Evolutionary conservation across 2,888 invertebrate genomes (phyloP), one percentile per base, ranked within the genome.

Genomic region (Thelaira solivaga): DNA sequence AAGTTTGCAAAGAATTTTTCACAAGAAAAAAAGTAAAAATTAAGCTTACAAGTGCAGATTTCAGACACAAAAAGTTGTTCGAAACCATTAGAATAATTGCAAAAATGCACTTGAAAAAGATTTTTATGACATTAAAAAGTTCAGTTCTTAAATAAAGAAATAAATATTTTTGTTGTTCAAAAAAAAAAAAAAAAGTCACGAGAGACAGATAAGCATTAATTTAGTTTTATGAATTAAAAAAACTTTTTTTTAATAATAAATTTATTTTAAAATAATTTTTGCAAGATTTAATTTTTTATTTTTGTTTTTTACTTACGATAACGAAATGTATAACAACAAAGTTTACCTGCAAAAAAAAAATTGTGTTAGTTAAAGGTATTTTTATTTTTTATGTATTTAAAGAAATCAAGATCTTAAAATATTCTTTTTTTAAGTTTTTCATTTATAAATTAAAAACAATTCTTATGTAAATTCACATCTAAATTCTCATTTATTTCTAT

Each of bases 41-140:
- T 71, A 34, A 43, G 1, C 43, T 34, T 61, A 51, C 24, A 51
- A 51, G 51, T 51, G 61, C 18, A 26, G 61, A 43, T 4, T 26
- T 31, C n/a, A 36, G 8, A 4, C 29, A 11, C 36, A 29, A 5
- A 39, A 55, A 47, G 39, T 13, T 62, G 13, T 62, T 22, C 5
- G 10, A 4, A 59, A 43, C 11, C 41, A 45, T 31, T 31, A 18
- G 31, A 31, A 22, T 22, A 16, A 62, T 62, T 34, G 24, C 11
- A 7, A 20, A 62, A 34, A 36, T 49, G 36, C 16, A 39, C 26
- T 64, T 49, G 62, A 26, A 26, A n/a, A n/a, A 64, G 4, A 22
- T 13, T 53, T 53, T 31, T 22, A 53, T 10, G n/a, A 8, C 13
- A 22, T 22, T 36, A 5, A 3, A 53, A 53, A 10, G n/a, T 41